Conservation (phyloP, 2,888 invertebrate species). For the Drosophila ustulata region DNA sequence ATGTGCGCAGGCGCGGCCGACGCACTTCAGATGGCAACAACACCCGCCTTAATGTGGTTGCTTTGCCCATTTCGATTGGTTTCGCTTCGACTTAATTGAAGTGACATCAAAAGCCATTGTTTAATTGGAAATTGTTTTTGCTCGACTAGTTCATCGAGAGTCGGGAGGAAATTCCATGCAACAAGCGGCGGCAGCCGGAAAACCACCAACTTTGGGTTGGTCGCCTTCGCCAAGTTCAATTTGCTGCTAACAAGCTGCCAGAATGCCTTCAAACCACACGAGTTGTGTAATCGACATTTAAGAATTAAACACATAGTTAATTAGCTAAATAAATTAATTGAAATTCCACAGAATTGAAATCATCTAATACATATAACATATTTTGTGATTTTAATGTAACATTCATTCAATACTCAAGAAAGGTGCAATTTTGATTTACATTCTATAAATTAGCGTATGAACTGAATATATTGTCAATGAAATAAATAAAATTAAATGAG, state of each 20-base stretch:
- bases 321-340: neutral
- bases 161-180: slow-evolving; percentile 33
- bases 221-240: slow-evolving; percentile 6
- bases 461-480: too few species aligned
- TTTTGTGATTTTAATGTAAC: too few species aligned
- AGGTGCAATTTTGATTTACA: too few species aligned
- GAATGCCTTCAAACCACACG: neutral
- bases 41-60: slow-evolving; percentile 38
- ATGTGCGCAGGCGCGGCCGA: slow-evolving; percentile 54
- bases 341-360: neutral
- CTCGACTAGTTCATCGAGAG: slow-evolving; percentile 30
- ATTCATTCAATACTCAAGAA: too few species aligned
- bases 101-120: slow-evolving; percentile 56
- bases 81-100: slow-evolving; percentile 56
- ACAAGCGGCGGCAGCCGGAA: slow-evolving; percentile 29
- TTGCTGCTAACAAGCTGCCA: neutral
- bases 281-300: neutral
- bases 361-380: neutral
- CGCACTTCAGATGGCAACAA: neutral
- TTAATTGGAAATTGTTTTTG: slow-evolving; percentile 66
- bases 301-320: neutral
- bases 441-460: too few species aligned
- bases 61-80: slow-evolving; percentile 51
- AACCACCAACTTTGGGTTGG: slow-evolving; percentile 6
- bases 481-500: too few species aligned